Conservation (phyloP, 2,888 invertebrate species). For the Cataglyphis livida region DNA sequence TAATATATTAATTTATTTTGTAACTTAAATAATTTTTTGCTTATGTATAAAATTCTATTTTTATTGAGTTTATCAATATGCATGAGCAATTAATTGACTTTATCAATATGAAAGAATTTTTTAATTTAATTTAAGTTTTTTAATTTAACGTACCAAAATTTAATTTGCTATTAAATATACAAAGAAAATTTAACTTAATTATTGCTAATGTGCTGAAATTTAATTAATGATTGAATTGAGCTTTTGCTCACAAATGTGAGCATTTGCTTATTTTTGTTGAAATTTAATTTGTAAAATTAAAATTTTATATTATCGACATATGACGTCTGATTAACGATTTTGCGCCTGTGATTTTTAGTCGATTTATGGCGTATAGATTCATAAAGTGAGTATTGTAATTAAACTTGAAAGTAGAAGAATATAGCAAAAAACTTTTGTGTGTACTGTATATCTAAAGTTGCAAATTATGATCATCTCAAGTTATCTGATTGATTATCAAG, state of each 20-base stretch:
- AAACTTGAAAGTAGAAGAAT: conserved; percentile 45
- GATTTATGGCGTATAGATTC: conserved; percentile 52
- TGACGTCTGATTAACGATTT: conserved; percentile 55
- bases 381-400: conserved; percentile 59
- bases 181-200: conserved; percentile 7
- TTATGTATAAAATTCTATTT: conserved; percentile 6
- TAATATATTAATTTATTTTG: conserved; percentile 13
- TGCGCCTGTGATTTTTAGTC: conserved; percentile 55
- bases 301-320: conserved; percentile 14
- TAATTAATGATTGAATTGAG: conserved; percentile 17
- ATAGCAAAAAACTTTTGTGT: conserved; percentile 21
- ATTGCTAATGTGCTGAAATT: background rate
- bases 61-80: background rate
- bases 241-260: background rate
- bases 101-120: background rate
- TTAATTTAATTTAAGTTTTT: background rate
- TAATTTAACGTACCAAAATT: background rate
- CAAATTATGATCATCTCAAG: conserved; percentile 46
- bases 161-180: conserved; percentile 15
- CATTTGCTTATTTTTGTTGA: no score
- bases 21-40: conserved; percentile 9
- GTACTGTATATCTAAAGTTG: conserved; percentile 39
- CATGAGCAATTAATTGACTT: background rate
- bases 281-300: conserved; percentile 20
- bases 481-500: conserved; percentile 14